Conservation (phyloP, 2,888 invertebrate species). For the Isotomurus palustris region DNA sequence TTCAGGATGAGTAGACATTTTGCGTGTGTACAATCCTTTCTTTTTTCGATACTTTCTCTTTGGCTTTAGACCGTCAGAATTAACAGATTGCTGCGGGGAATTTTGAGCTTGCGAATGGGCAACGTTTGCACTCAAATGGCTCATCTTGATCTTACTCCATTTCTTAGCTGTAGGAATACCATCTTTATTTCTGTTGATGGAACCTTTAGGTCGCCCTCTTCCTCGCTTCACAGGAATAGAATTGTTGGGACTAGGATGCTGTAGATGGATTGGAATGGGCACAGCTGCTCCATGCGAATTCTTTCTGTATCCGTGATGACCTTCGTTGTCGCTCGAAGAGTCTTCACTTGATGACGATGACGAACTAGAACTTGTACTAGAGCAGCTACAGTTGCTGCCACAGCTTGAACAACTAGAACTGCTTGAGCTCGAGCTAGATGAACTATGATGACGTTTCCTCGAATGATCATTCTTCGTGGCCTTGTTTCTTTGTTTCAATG, state of each 20-base stretch:
- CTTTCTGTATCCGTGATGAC: too few species aligned
- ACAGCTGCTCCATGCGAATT: background rate
- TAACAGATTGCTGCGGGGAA: slow-evolving; percentile 8
- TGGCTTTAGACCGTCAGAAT: slow-evolving; percentile 5
- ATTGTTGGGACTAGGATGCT: background rate
- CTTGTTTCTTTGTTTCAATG: background rate
- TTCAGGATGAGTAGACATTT: slow-evolving; percentile 10
- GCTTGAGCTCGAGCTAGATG: slow-evolving; percentile 47
- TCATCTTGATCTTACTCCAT: slow-evolving; percentile 11
- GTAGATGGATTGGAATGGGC: background rate
- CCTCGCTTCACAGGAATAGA: slow-evolving; percentile 24
- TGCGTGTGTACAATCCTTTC: slow-evolving; percentile 27
- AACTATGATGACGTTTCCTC: slow-evolving; percentile 2
- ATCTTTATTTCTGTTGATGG: slow-evolving; percentile 26
- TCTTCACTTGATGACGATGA: slow-evolving; percentile 21
- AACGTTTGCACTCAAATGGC: too few species aligned
- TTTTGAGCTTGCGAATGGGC: too few species aligned
- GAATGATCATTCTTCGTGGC: background rate
- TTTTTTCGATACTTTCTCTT: slow-evolving; percentile 22
- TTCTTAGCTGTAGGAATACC: slow-evolving; percentile 32
- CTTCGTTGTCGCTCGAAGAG: slow-evolving; percentile 4
- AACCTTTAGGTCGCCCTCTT: slow-evolving; percentile 28
- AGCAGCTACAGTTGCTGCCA: slow-evolving; percentile 78
- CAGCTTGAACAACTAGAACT: slow-evolving; percentile 74
- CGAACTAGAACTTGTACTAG: slow-evolving; percentile 60